These are phyloP conservation scores for Spodoptera litura DNA, from an alignment of 1,140 invertebrate genomes.

Conservation along the genomic window DNA sequence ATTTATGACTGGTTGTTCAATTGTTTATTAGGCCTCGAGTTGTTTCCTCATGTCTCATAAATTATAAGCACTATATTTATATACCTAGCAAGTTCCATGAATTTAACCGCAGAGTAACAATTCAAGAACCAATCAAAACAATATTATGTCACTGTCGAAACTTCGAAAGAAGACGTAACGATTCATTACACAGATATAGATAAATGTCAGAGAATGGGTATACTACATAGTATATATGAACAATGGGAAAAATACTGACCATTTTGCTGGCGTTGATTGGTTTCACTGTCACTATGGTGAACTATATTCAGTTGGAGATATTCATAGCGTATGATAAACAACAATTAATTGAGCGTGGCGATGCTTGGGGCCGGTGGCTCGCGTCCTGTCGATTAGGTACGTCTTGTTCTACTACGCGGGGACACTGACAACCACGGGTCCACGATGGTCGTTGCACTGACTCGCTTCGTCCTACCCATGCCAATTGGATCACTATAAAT, in stretches of 20 bases:
- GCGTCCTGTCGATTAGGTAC: conserved; percentile 44
- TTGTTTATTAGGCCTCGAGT: neutral
- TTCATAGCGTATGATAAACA: conserved; percentile 33
- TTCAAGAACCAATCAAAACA: too few species aligned
- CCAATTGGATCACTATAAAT: conserved; percentile 48
- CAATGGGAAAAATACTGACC: conserved; percentile 34
- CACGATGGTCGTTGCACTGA: conserved; percentile 32
- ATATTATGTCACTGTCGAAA: too few species aligned
- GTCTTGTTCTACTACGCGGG: conserved; percentile 41
- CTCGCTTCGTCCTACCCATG: conserved; percentile 43
- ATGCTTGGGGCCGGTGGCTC: conserved; percentile 23
- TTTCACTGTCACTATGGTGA: conserved; percentile 39
- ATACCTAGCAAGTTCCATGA: too few species aligned
- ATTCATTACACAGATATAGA: too few species aligned
- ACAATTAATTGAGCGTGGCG: conserved; percentile 34
- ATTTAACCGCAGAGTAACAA: too few species aligned
- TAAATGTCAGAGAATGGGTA: neutral
- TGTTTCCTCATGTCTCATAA: neutral
- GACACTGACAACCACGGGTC: conserved; percentile 1
- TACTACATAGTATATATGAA: too few species aligned
- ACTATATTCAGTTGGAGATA: conserved; percentile 27
- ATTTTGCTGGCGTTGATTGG: conserved; percentile 16
- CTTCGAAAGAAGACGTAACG: too few species aligned
- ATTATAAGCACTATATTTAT: too few species aligned
- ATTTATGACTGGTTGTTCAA: neutral